phyloP scores from a whole-genome alignment of 2,888 invertebrate species.

The Leptopilina myrica region DNA sequence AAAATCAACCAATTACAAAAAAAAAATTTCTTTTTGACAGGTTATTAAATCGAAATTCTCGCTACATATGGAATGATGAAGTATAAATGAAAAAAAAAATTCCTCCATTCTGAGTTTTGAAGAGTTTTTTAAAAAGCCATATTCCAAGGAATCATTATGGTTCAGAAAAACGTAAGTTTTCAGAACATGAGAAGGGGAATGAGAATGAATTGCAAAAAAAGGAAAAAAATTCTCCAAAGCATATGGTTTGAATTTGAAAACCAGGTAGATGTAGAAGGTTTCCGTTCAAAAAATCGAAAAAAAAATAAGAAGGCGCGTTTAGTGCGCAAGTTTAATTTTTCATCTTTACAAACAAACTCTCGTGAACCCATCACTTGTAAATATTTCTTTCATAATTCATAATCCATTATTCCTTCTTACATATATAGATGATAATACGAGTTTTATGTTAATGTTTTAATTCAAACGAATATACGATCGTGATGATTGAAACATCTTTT shows the following conservation, averaged over 20 bases:
- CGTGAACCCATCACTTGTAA: background rate
- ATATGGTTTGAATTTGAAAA: constrained; percentile 4
- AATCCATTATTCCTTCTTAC: constrained; percentile 47
- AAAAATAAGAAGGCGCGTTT: constrained; percentile 28
- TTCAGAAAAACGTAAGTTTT: constrained; percentile 40
- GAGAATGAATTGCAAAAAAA: constrained; percentile 64
- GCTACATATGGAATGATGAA: no score
- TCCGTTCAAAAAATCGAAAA: constrained; percentile 39
- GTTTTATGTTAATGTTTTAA: constrained; percentile 71
- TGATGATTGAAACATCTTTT: constrained; percentile 64
- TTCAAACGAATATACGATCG: constrained; percentile 52
- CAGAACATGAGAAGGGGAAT: constrained; percentile 26
- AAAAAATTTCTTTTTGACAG: no score
- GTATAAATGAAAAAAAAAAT: no score
- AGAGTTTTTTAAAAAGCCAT: constrained; percentile 14
- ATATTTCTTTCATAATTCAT: constrained; percentile 45
- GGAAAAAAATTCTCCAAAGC: constrained; percentile 50
- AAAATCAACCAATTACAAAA: no score
- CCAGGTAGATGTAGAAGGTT: constrained; percentile 58
- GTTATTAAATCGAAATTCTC: no score
- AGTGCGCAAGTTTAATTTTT: constrained; percentile 67
- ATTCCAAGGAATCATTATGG: constrained; percentile 24
- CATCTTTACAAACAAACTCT: constrained; percentile 58
- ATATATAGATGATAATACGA: constrained; percentile 59
- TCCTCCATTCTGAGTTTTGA: background rate